Base-by-base conservation (phyloP, 2,888 invertebrate genomes). In the Xylophagus ater region DNA sequence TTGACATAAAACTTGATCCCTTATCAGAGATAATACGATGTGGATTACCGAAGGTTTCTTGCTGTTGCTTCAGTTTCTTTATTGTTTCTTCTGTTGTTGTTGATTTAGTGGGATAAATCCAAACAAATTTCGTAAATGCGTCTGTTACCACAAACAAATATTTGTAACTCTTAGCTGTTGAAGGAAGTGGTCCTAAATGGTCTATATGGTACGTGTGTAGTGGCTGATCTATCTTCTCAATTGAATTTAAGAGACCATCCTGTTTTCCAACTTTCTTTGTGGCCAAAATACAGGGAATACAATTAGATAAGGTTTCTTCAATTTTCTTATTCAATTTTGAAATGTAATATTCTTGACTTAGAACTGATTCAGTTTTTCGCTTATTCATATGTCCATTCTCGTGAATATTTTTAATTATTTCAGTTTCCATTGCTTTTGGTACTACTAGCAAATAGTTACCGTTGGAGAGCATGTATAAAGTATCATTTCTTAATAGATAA, bases 1-100 rank as follows among this genome's bases (percentile, higher is more conserved):
- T n/a, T 2, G 57, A 51, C 0, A 54, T 59, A 38, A 62, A 62
- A 4, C 60, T 58, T 4, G 55, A 46, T 6, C 57, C 56, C 41
- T 48, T 44, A 37, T 60, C 58, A 0, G 56, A 50, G 3, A 60
- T 52, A 7, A 58, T 51, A 29, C 53, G 46, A 7, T 5, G 25
- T 9, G 58, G 58, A 42, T 55, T 56, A 9, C 59, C 59, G 48
- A 60, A 60, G 8, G 31, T 46, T 15, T 49, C 45, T 21, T 54
- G 51, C n/a, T 54, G 56, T 3, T 43, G 23, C 4, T 34, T 39
- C 8, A 60, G 28, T 32, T 53, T 56, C 1, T 49, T 25, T n/a
- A 61, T 4, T 0, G 50, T 53, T 33, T 63, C 59, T 20, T 45
- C 46, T 2, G 47, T 40, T 1, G 49, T 40, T 1, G 47, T 49